These are phyloP conservation scores for Hydractinia symbiolongicarpus DNA, from an alignment of 30 jellyfish, hydroid and myxozoan genomes.

Conservation along the genomic window DNA sequence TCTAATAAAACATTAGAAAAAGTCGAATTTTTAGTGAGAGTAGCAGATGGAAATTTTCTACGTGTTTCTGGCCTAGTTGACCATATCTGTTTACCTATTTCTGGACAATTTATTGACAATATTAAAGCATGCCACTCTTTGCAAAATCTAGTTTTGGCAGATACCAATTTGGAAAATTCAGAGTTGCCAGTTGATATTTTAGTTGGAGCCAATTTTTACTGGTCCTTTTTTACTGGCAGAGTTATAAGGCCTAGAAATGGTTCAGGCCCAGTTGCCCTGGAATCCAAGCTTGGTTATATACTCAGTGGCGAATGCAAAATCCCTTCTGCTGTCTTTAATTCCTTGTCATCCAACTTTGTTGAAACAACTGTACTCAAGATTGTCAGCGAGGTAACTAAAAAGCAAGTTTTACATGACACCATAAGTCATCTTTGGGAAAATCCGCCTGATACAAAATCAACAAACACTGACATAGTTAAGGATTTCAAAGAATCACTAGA, in stretches of 20 bases:
- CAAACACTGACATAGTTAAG: no score
- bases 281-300: no score
- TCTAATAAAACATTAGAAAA: background rate
- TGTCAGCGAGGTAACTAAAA: no score
- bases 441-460: no score
- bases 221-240: background rate
- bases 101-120: background rate
- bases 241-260: no score
- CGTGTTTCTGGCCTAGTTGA: background rate
- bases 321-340: background rate
- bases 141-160: background rate
- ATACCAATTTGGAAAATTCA: background rate
- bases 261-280: no score
- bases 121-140: background rate
- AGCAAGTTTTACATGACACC: no score
- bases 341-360: no score
- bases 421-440: no score
- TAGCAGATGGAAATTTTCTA: background rate
- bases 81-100: background rate
- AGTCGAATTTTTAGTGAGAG: background rate
- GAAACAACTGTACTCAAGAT: no score
- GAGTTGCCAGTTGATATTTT: background rate
- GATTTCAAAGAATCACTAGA: no score
- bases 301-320: background rate
- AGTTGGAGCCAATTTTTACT: background rate